phyloP scores from a whole-genome alignment of 53 echinoderm and acorn worm species.

The Antedon mediterranea region DNA sequence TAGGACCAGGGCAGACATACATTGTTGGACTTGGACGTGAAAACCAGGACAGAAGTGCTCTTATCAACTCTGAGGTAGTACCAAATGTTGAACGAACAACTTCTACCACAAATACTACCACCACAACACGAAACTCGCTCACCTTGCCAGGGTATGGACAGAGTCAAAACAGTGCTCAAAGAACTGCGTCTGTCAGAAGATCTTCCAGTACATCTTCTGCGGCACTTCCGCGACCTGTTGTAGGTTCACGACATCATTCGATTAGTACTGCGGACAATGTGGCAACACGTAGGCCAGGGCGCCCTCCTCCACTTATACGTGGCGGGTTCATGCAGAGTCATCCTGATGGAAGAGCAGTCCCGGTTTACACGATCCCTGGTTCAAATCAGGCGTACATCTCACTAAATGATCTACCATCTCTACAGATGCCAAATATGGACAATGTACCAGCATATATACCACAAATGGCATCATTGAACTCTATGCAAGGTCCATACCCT shows the following conservation, averaged over 20 bases:
- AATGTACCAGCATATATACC: conserved; percentile 61
- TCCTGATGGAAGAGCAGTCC: conserved; percentile 67
- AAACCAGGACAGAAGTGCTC: background rate
- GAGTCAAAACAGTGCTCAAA: background rate
- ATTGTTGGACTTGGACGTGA: background rate
- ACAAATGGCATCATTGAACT: conserved; percentile 17
- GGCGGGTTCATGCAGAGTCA: conserved; percentile 75
- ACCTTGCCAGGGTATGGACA: background rate
- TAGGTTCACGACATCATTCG: background rate
- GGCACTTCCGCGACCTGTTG: background rate
- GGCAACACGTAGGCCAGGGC: conserved; percentile 13
- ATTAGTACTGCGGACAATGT: background rate
- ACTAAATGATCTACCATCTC: conserved; percentile 65
- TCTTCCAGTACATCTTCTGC: background rate
- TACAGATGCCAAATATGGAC: conserved; percentile 58
- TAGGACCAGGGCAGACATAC: background rate
- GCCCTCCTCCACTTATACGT: conserved; percentile 49
- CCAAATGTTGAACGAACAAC: background rate
- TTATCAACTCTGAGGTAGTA: background rate
- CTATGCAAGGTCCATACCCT: conserved; percentile 17
- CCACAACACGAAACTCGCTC: background rate
- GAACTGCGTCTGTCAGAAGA: background rate
- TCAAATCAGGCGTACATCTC: conserved; percentile 76
- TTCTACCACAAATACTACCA: background rate
- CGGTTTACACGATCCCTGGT: conserved; percentile 68